Base-by-base conservation (phyloP, 2,888 invertebrate genomes). In the Parasteatoda lunata region DNA sequence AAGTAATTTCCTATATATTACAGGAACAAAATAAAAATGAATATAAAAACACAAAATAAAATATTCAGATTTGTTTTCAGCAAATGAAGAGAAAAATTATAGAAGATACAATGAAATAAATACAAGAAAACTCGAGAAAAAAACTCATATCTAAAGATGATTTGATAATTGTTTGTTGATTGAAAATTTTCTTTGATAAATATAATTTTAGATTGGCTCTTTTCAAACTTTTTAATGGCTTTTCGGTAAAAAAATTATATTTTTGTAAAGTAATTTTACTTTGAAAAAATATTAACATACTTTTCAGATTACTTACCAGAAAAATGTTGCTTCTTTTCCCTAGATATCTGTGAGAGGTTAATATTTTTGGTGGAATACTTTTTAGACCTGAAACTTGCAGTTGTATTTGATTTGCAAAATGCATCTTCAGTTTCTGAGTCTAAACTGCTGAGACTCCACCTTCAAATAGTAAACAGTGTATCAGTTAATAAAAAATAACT, bases 341-440 rank as follows among this genome's bases (percentile, higher is more conserved):
- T 70, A 15, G 85, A 75, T 52, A 79, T 79, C 70, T 71, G 66
- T 59, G 85, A 85, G 9, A 80, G 51, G 49, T 76, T 76, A 45
- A 30, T 49, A 65, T 48, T 76, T 75, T 75, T 79, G 7, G 79
- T 70, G 51, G 79, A 79, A 64, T 84, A 69, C n/a, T 70, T 75
- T 65, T 76, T 79, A 15, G 79, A 79, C 64, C 85, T 75, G 71
- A 85, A 85, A 65, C 85, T 85, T 30, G 79, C 69, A 71, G 79
- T 78, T 30, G 84, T 45, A 70, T 47, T 73, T 48, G 90, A 90
- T 81, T 91, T 91, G 73, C 90, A 89, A 93, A 94, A 92, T n/a
- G 92, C 91, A 91, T 95, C 95, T 91, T 97, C 97, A 89, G 96
- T 95, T 91, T 97, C 97, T 51, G 97, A 97, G 92, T 97, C 97